Percentiles rank a stretch among this genome's conserved stretches.
Conservation (phyloP, 2,888 invertebrate species). For the Hoplodrina ambigua region DNA sequence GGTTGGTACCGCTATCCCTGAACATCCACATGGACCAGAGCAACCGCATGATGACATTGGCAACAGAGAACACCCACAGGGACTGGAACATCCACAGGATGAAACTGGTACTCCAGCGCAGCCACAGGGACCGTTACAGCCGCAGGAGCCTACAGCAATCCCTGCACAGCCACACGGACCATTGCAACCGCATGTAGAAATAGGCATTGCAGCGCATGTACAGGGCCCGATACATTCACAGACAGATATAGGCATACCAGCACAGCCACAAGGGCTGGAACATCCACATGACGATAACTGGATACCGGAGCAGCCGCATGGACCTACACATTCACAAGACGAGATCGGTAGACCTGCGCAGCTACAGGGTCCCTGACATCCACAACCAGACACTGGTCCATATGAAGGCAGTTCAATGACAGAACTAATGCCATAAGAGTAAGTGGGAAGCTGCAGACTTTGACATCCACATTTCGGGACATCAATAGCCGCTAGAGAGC, state of each 20-base stretch:
- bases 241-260: background rate
- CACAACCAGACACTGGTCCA: constrained; percentile 48
- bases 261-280: constrained; percentile 26
- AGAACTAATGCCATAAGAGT: constrained; percentile 41
- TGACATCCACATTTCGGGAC: constrained; percentile 59
- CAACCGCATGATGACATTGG: constrained; percentile 13
- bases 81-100: constrained; percentile 19
- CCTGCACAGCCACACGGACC: constrained; percentile 31
- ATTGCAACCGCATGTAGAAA: constrained; percentile 40
- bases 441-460: constrained; percentile 15
- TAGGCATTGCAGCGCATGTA: constrained; percentile 36
- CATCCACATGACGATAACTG: constrained; percentile 34
- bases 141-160: constrained; percentile 28
- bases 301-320: constrained; percentile 23
- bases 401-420: constrained; percentile 57
- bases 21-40: constrained; percentile 24
- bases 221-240: constrained; percentile 49
- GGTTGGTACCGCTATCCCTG: background rate
- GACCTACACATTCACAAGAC: constrained; percentile 32
- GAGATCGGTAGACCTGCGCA: constrained; percentile 26
- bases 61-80: constrained; percentile 2
- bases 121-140: constrained; percentile 40
- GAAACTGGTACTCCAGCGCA: constrained; percentile 20
- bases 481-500: constrained; percentile 37
- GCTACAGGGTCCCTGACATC: constrained; percentile 49